These are phyloP conservation scores for Smutsia temminckii DNA, from an alignment of 2,797 vertebrate species.

Conservation along the genomic window DNA sequence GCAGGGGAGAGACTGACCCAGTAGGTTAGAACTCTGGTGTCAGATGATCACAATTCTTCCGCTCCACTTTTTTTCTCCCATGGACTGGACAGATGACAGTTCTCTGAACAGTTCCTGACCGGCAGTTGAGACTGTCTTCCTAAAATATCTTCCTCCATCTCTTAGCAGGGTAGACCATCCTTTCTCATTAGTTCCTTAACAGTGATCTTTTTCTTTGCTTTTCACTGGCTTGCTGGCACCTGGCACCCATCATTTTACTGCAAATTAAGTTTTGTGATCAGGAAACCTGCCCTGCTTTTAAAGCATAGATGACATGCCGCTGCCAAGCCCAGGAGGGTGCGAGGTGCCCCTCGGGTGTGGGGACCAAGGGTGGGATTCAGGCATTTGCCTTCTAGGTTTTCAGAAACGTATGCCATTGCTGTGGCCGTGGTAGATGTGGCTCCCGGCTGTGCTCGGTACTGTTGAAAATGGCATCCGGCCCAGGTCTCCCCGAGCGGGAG, in stretches of 20 bases:
- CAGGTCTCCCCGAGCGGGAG: background rate
- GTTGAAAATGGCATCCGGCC: background rate
- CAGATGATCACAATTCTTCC: background rate
- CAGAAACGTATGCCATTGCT: fast-evolving
- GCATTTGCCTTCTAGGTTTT: background rate
- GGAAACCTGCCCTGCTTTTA: background rate
- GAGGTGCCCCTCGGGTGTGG: background rate
- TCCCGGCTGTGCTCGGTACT: background rate
- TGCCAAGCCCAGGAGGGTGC: fast-evolving
- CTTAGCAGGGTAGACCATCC: background rate
- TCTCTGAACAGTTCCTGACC: background rate
- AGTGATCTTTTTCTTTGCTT: background rate
- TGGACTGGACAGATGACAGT: too few relatives aligned
- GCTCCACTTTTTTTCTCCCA: background rate
- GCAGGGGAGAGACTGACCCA: background rate
- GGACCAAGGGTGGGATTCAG: background rate
- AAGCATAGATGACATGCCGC: background rate
- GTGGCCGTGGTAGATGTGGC: background rate
- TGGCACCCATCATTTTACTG: background rate
- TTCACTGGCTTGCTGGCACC: background rate
- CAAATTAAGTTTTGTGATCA: background rate
- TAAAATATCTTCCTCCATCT: fast-evolving
- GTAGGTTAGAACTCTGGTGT: background rate
- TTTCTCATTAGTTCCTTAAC: background rate
- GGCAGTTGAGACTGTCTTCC: background rate